Base-by-base conservation (phyloP, 2,113 vertebrate species). In the Craseonycteris thonglongyai region DNA sequence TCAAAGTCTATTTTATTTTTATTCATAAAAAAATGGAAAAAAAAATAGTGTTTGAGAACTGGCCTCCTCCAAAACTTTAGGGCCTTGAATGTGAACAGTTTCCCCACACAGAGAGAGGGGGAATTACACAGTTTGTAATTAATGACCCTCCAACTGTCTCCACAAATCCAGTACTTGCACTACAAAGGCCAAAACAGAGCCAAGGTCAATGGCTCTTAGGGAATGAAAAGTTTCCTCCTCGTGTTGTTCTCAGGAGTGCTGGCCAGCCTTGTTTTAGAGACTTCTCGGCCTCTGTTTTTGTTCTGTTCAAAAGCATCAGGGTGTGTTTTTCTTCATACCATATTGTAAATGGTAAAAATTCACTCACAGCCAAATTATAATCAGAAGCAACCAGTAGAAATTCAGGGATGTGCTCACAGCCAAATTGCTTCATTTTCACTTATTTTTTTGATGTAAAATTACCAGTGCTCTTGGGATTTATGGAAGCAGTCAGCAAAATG, bases 371-470 rank as follows among this genome's bases (percentile, higher is more conserved):
- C 90, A 96, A 97, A 90, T 88, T 93, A 91, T 63, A 91, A 91
- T 94, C 87, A 96, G 71, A 95, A 93, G 76, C 69, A 80, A 54
- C 74, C 83, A 87, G 71, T 13, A 72, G 69, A 95, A 95, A 96
- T 90, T 81, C 71, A 92, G 84, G 22, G 47, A 86, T 82, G 61
- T 81, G 95, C 83, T 95, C 80, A 91, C 82, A 86, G 51, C 51
- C 42, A 58, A 89, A 79, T 22, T 96, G 83, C 59, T 95, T 97
- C 66, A 95, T 97, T 91, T 97, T 96, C 59, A 95, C 89, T 93
- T 96, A 83, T 92, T 92, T 58, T 97, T 94, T 88, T 91, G 24
- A 95, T 90, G 58, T 47, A 49, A 94, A 96, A 93, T 92, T 92
- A 92, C 79, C 24, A 91, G 88, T 13, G 1, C 80, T 93, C 51